Evolutionary conservation across 1,140 invertebrate species (phyloP), one percentile per base, ranked within the genome.

Genomic region (Aphelinus atriplicis): DNA sequence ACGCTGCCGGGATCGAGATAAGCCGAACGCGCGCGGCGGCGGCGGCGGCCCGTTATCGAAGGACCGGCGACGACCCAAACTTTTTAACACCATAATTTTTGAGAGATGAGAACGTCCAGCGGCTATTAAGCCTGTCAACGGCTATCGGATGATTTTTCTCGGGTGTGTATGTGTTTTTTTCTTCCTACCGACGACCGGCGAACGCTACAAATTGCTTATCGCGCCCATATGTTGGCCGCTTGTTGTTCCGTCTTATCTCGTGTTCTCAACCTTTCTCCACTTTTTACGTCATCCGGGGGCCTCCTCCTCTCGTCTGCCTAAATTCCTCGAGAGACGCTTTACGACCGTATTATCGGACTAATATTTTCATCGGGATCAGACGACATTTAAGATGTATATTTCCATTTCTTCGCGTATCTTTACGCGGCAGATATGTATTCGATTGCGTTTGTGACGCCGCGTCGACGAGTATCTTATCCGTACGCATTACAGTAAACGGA

Each of bases 201-300:
- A 81, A 83, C 77, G 75, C 83, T 85, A 88, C 86, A 88, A 88
- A 88, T 88, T 88, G 83, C 82, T 88, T 86, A 86, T 86, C 85
- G 79, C 84, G 79, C 81, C 65, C 56, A 61, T 66, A 66, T 74
- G 78, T 72, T 81, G 82, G 79, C 81, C 81, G 82, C 77, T 79
- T 77, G 78, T 81, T 81, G 74, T 67, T 10, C 56, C 42, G 80
- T 86, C 85, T 80, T 76, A 48, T 74, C 75, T 72, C 63, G 45
- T 77, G 7, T 51, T 77, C 71, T 70, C 82, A 78, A 82, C 80
- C 78, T 82, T 80, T 73, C 75, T 71, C 61, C 60, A 69, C 75
- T 81, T 84, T 84, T 84, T 82, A 74, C 71, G 45, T 63, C 60
- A 10, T 57, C 63, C 71, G 69, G 57, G 47, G 71, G 26, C 26